Base-by-base conservation (phyloP, 2,797 vertebrate genomes). In the Hybognathus amarus region DNA sequence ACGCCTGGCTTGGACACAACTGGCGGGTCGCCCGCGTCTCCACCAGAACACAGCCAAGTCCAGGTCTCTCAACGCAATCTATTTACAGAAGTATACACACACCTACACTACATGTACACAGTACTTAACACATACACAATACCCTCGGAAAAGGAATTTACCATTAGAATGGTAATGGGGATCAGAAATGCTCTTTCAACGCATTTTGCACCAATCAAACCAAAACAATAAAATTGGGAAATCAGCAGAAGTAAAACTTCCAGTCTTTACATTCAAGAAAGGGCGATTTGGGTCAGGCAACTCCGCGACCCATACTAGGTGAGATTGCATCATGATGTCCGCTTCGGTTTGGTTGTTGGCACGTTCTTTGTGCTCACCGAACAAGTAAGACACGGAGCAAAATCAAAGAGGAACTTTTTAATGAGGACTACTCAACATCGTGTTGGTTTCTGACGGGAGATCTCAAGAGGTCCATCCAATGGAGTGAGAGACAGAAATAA, bases 381-480 rank as follows among this genome's bases (percentile, higher is more conserved):
- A 83, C 80, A 85, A n/a, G 83, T 61, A 56, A 77, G 27, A 85
- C 67, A 61, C 10, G 12, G 61, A 47, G 30, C 83, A 79, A 87
- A 89, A 87, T 77, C 81, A 86, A 87, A 84, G 59, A 82, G 85
- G 69, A 80, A 54, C 66, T 69, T 84, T 84, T 85, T 87, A 87
- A 88, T 84, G 75, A 84, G 85, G 36, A 80, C 83, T 22, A 33
- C 73, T 67, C 42, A 80, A 74, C 85, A 85, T 85, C 75, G n/a
- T 87, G 83, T 54, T 66, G 64, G 64, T 68, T 79, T n/a, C n/a
- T 80, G 85, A 80, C 36, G 71, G 77, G 54, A 71, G 40, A n/a
- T 85, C 74, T 86, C 73, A 7, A 69, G 87, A 78, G 85, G 80
- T 86, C 59, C n/a, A 20, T 82, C 27, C 36, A 85, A 80, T 71